Evolutionary conservation across 2,888 invertebrate species (phyloP), one percentile per base, ranked within the genome.

Genomic region (Papilio elwesi): DNA sequence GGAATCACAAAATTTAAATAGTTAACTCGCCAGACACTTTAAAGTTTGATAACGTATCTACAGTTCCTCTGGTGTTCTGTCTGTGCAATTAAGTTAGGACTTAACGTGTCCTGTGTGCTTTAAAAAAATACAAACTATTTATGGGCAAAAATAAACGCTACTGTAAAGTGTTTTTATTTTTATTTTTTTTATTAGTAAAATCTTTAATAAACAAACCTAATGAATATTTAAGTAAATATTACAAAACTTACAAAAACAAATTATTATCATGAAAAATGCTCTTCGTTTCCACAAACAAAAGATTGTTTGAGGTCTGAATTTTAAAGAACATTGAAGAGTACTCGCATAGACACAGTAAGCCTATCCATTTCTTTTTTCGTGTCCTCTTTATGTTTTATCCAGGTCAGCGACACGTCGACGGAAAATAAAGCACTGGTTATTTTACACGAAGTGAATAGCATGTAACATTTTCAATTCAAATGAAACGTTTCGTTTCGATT

Each of bases 381-480:
- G 64, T 53, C 64, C 70, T 64, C 63, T 64, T 70, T 70, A 70
- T 36, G 53, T 48, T 70, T 70, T 64, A 64, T 70, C 47, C 64
- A 64, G 70, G 70, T 70, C 70, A 64, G 63, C 64, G 64, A 64
- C 63, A 70, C 70, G 47, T 48, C 70, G 48, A 64, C 48, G 13
- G 53, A 13, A 63, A 70, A 9, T 63, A 63, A 64, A 64, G 51
- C 5, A 36, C 43, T 15, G 11, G 12, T 16, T 51, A 62, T 64
- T 70, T 55, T 64, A 55, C 53, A 64, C 64, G 55, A 70, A 70
- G 36, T 64, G 64, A 64, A 55, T 64, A 53, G 63, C 26, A 52
- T 64, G 26, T 52, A 70, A 43, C 16, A 63, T 70, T 48, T 48
- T 13, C 12, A 57, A 57, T 36, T 57, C 26, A 26, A 26, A 26